A percentile compares a stretch with the other conserved stretches of the same genome.
Conservation (phyloP, 2,113 vertebrate genomes). For the Rhinoderma darwinii region DNA sequence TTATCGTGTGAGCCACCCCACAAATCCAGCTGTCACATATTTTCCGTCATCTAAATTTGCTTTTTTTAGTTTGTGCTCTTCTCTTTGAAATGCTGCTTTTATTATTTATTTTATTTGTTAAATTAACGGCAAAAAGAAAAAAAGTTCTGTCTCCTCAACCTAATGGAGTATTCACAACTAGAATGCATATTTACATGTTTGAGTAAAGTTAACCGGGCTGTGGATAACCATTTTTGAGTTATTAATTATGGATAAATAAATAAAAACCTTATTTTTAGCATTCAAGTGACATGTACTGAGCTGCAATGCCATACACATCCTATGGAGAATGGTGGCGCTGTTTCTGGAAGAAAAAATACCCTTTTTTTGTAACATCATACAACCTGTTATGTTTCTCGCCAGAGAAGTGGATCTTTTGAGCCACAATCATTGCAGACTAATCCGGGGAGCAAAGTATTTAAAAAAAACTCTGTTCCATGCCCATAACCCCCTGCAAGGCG, state of each 20-base stretch:
- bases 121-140: neutral
- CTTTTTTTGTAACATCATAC: too few relatives aligned
- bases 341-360: too few relatives aligned
- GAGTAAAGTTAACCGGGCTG: neutral
- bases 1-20: neutral
- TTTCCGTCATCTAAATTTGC: neutral
- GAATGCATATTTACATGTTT: neutral
- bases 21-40: slow-evolving; percentile 15
- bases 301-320: neutral
- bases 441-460: too few relatives aligned
- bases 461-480: too few relatives aligned
- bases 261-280: neutral
- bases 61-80: neutral
- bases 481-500: too few relatives aligned
- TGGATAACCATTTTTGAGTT: neutral
- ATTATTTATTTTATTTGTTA: neutral
- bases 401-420: too few relatives aligned
- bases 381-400: too few relatives aligned
- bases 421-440: too few relatives aligned
- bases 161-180: neutral
- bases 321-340: too few relatives aligned
- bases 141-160: neutral
- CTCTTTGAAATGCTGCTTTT: neutral
- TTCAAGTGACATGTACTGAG: too few relatives aligned
- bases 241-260: neutral